phyloP scores from a whole-genome alignment of 92 coral and sea anemone species.

The Heliopora coerulea region DNA sequence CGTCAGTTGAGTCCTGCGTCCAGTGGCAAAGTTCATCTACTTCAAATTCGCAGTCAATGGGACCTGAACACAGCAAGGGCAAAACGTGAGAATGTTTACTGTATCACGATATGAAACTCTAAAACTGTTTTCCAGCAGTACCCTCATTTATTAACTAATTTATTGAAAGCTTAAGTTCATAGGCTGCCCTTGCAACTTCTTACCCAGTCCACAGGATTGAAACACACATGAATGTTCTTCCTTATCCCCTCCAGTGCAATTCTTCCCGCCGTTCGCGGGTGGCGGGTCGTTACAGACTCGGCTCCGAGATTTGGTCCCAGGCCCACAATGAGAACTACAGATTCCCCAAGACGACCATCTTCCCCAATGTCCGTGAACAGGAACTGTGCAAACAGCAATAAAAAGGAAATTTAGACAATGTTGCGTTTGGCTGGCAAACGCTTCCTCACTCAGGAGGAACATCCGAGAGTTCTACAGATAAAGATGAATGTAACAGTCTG shows the following conservation, averaged over 20 bases:
- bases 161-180: too few relatives aligned
- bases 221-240: constrained; percentile 52
- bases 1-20: constrained; percentile 59
- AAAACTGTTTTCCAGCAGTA: not conserved
- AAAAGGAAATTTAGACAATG: not conserved
- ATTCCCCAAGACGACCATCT: constrained; percentile 90
- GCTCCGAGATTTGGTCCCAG: constrained; percentile 61
- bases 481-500: too few relatives aligned
- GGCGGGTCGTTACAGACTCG: constrained; percentile 85
- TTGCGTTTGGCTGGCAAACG: too few relatives aligned
- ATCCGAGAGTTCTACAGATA: too few relatives aligned
- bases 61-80: constrained; percentile 56
- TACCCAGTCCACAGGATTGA: constrained; percentile 83
- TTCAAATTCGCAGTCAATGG: constrained; percentile 85
- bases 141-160: too few relatives aligned
- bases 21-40: constrained; percentile 72
- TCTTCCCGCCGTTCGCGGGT: constrained; percentile 67
- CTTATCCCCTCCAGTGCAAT: constrained; percentile 62
- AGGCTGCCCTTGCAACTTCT: constrained; percentile 2
- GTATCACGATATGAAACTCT: too few relatives aligned
- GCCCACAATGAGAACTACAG: constrained; percentile 73
- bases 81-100: too few relatives aligned
- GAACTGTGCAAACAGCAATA: constrained; percentile 52
- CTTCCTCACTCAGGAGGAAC: too few relatives aligned
- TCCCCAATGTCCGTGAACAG: constrained; percentile 88